Conservation (phyloP, 1,140 invertebrate genomes). For the Telenomus remus region DNA sequence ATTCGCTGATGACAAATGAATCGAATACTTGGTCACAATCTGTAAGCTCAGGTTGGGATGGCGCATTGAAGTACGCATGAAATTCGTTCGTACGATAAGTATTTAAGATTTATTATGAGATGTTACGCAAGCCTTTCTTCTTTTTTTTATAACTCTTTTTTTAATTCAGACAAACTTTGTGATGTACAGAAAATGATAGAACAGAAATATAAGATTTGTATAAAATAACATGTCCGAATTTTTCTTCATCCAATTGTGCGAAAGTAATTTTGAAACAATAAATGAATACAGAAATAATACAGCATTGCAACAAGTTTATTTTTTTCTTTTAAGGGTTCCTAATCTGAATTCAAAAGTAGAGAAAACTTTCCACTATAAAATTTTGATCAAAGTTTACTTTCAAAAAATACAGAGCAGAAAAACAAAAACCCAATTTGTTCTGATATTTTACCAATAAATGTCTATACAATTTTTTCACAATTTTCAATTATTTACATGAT, state of each 20-base stretch:
- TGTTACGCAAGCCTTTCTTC: constrained; percentile 2
- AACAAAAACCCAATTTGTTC: too few relatives aligned
- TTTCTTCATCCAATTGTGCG: not conserved
- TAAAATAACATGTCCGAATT: constrained; percentile 7
- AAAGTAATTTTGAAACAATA: too few relatives aligned
- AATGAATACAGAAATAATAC: too few relatives aligned
- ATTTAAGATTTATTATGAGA: constrained; percentile 5
- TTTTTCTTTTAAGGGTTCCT: too few relatives aligned
- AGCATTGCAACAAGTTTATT: not conserved
- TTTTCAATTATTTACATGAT: too few relatives aligned
- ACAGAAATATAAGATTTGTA: constrained; percentile 41
- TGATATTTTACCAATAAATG: too few relatives aligned
- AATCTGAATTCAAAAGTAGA: too few relatives aligned
- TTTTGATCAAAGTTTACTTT: too few relatives aligned
- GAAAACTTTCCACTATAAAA: too few relatives aligned
- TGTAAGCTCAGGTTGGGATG: not conserved
- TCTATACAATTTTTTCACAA: too few relatives aligned
- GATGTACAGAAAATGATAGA: constrained; percentile 32
- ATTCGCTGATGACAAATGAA: not conserved
- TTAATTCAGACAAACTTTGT: constrained; percentile 4
- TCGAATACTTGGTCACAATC: not conserved
- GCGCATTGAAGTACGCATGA: not conserved
- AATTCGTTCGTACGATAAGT: not conserved
- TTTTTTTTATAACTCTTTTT: constrained; percentile 7
- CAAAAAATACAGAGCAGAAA: too few relatives aligned